Evolutionary conservation across 2,888 invertebrate genomes (phyloP), one percentile per base, ranked within the genome.

Genomic region (Melieria crassipennis): DNA sequence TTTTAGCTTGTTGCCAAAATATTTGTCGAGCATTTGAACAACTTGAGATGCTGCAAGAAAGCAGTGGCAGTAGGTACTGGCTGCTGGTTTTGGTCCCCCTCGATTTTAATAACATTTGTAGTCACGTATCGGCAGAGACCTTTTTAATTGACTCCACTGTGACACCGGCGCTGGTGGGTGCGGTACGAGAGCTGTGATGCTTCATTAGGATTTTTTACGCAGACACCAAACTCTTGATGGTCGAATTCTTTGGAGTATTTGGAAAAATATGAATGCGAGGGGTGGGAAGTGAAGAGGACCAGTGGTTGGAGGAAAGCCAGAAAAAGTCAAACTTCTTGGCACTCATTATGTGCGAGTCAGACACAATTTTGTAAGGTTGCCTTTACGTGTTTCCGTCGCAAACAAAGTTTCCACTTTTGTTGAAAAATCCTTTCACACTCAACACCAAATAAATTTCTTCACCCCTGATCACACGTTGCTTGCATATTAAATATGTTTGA

Each of bases 141-240:
- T 78, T 81, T 82, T 84, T 85, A 85, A 85, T 85, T 85, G 85
- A 85, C 85, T 84, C 76, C 71, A 75, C 75, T 79, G 75, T 75
- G 75, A 76, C 77, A 75, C 76, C 72, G 67, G 30, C 30, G 30
- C 30, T 30, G 30, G 30, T 30, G 30, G 1, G 30, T 30, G 30
- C 30, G 3, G 30, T 30, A 30, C 30, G 30, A 30, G 30, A 30
- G 30, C 30, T 30, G 30, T 2, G 30, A 30, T 30, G 30, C 72
- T 83, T 83, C 79, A 82, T 83, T 76, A 75, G 66, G 62, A 71
- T 30, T 30, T 30, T 30, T 30, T 30, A 30, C 30, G 30, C 30
- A 30, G 30, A 30, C 30, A 30, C 30, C 30, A 30, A 30, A 30
- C 30, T 30, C 30, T 30, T 30, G 30, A 30, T 30, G 30, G 30